phyloP scores from a whole-genome alignment of 1,140 invertebrate genomes.

The Drosophila pachea region DNA sequence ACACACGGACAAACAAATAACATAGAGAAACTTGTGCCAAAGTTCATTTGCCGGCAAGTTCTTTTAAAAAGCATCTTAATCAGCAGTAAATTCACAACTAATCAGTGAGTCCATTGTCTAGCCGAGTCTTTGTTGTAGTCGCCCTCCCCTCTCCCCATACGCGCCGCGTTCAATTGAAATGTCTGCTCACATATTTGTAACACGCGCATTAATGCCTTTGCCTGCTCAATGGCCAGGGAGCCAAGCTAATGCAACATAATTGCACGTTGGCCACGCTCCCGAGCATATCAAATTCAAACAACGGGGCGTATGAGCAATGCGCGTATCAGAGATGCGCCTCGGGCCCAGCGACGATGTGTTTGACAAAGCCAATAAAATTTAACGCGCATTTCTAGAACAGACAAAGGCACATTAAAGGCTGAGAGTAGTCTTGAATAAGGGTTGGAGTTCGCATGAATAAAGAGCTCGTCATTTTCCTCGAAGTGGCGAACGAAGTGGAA shows the following conservation, averaged over 20 bases:
- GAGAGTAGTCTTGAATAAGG: no score
- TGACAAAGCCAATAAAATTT: background rate
- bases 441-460: no score
- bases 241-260: slow-evolving; percentile 71
- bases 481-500: no score
- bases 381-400: no score
- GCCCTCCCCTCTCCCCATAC: no score
- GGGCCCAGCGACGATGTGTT: background rate
- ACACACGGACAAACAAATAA: slow-evolving; percentile 9
- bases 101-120: slow-evolving; percentile 71
- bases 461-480: no score
- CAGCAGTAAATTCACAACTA: slow-evolving; percentile 76
- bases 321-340: slow-evolving; percentile 15
- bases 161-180: slow-evolving; percentile 29
- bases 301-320: slow-evolving; percentile 43
- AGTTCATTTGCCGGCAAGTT: slow-evolving; percentile 53
- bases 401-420: background rate
- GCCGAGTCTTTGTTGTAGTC: slow-evolving; percentile 8
- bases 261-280: slow-evolving; percentile 47
- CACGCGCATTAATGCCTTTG: slow-evolving; percentile 44
- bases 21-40: slow-evolving; percentile 52
- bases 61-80: slow-evolving; percentile 72
- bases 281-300: slow-evolving; percentile 54
- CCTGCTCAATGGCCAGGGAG: slow-evolving; percentile 14
- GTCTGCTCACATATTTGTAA: slow-evolving; percentile 54